Conservation (phyloP, 2,888 invertebrate genomes). For the Sesamia inferens region DNA sequence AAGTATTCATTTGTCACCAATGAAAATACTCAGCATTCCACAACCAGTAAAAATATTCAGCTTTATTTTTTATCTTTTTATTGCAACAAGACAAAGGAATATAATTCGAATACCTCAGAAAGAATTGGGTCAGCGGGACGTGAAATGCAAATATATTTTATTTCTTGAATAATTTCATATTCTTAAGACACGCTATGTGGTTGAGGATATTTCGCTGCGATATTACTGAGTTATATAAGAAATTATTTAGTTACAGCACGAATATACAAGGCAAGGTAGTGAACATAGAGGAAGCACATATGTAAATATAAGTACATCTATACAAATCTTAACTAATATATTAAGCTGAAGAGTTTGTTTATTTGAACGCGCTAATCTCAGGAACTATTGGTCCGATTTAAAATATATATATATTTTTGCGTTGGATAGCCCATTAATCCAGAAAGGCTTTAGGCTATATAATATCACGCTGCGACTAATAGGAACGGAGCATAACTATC, state of each 20-base stretch:
- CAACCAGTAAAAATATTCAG: background rate
- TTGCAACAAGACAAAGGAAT: conserved; percentile 29
- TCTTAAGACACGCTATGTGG: conserved; percentile 44
- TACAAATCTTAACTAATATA: too few species aligned
- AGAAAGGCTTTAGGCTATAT: too few species aligned
- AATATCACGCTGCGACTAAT: too few species aligned
- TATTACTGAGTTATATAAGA: conserved; percentile 28
- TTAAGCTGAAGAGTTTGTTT: too few species aligned
- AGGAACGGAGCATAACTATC: too few species aligned
- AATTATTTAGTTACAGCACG: conserved; percentile 35
- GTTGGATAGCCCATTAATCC: too few species aligned
- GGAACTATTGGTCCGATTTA: too few species aligned
- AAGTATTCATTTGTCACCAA: background rate
- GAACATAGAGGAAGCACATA: background rate
- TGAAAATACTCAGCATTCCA: background rate
- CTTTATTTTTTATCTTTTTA: conserved; percentile 28
- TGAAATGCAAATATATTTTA: conserved; percentile 56
- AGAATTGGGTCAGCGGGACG: conserved; percentile 53
- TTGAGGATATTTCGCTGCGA: conserved; percentile 27
- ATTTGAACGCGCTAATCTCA: too few species aligned
- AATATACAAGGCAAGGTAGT: background rate
- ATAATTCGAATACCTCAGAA: conserved; percentile 24
- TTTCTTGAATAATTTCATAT: conserved; percentile 47
- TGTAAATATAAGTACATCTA: too few species aligned
- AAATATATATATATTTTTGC: too few species aligned